Evolutionary conservation across 1,140 invertebrate species (phyloP).

Genomic region (Drosophila parabipectinata): DNA sequence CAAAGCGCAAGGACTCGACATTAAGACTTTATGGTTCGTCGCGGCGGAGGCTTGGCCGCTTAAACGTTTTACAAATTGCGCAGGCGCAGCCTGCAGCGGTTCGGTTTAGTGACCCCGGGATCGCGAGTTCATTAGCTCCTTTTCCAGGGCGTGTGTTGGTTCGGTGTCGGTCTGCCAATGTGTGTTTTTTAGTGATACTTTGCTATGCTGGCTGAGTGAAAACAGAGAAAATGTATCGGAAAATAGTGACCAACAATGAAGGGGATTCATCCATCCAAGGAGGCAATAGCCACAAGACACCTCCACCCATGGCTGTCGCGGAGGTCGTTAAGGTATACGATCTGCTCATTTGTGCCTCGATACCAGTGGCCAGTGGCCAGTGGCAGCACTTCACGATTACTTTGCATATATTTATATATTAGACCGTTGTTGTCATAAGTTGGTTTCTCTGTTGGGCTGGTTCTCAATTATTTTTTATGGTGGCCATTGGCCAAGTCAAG

Average conservation of each 20-base stretch:
- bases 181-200: constrained; percentile 14
- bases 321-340: constrained; percentile 41
- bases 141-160: constrained; percentile 6
- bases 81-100: constrained; percentile 37
- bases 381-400: constrained; percentile 6
- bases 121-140: constrained; percentile 43
- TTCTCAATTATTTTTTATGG: constrained; percentile 42
- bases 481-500: constrained; percentile 21
- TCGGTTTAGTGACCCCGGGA: constrained; percentile 68
- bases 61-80: constrained; percentile 70
- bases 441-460: constrained; percentile 15
- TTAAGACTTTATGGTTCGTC: constrained; percentile 8
- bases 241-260: not conserved
- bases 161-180: constrained; percentile 41
- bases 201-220: constrained; percentile 7
- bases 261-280: not conserved
- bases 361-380: not conserved
- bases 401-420: constrained; percentile 6
- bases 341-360: not conserved
- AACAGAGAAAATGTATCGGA: constrained; percentile 4
- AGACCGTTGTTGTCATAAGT: constrained; percentile 26
- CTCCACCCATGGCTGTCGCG: constrained; percentile 12
- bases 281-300: constrained; percentile 7
- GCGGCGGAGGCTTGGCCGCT: constrained; percentile 51
- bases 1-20: constrained; percentile 42